Conservation (phyloP, 2,888 invertebrate genomes). For the Polymixis flavicincta region DNA sequence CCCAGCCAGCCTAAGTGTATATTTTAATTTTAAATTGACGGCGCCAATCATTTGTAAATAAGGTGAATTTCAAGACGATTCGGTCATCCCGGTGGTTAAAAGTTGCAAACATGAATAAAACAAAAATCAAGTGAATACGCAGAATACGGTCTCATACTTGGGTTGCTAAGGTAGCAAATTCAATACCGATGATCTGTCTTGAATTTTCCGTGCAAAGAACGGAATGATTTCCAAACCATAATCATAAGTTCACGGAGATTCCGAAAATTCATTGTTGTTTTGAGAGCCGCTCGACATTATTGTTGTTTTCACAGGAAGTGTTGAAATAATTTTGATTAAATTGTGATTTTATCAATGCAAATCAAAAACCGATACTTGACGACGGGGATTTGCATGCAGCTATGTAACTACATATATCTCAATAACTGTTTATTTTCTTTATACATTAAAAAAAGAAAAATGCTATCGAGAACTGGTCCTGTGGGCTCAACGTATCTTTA, state of each 20-base stretch:
- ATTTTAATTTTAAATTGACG: not conserved
- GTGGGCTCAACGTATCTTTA: not conserved
- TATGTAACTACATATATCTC: not conserved
- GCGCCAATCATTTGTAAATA: slow-evolving; percentile 23
- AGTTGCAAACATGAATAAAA: slow-evolving; percentile 13
- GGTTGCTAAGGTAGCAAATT: not conserved
- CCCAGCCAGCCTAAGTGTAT: no score
- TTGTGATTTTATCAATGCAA: not conserved
- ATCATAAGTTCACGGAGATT: slow-evolving; percentile 2
- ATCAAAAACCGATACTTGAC: not conserved
- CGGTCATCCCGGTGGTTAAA: not conserved
- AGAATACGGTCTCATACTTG: not conserved
- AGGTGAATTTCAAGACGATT: slow-evolving; percentile 23
- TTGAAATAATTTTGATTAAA: no score
- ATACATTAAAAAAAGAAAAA: not conserved
- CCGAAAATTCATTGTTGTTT: slow-evolving; percentile 17
- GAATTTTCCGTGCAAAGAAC: not conserved
- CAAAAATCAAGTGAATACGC: slow-evolving; percentile 1
- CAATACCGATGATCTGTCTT: not conserved
- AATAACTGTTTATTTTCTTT: not conserved
- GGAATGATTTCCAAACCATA: not conserved
- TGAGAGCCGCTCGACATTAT: not conserved
- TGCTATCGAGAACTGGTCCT: not conserved
- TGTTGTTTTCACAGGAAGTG: slow-evolving; percentile 18
- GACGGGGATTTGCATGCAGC: not conserved